Conservation (phyloP, 1,140 invertebrate species). For the Zophobas morio region DNA sequence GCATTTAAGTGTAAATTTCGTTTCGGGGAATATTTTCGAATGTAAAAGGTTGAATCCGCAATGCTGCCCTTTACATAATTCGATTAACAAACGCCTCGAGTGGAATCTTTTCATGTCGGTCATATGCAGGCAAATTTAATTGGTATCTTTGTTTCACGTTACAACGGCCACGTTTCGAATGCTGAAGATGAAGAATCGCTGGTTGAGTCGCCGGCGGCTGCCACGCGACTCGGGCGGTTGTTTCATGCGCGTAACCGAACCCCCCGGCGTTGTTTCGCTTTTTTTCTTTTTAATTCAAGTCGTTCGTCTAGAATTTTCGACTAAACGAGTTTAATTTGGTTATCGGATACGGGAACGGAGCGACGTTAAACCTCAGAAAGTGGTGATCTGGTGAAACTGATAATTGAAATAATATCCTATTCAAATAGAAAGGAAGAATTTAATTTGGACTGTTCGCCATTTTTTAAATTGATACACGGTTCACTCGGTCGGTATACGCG, state of each 20-base stretch:
- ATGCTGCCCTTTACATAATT: constrained; percentile 8
- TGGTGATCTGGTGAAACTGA: constrained; percentile 50
- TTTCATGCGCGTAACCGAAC: no score
- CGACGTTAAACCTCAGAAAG: constrained; percentile 41
- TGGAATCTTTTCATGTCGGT: constrained; percentile 35
- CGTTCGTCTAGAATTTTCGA: background rate
- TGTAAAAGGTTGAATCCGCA: constrained; percentile 13
- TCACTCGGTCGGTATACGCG: constrained; percentile 37
- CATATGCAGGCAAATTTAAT: constrained; percentile 37
- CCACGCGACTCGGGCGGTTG: no score
- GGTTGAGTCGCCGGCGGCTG: no score
- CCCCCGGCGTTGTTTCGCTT: background rate
- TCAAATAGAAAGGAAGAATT: constrained; percentile 60
- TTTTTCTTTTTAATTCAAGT: background rate
- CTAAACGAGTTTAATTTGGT: constrained; percentile 13
- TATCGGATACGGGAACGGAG: constrained; percentile 13
- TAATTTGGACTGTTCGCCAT: constrained; percentile 54
- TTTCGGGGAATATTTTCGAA: constrained; percentile 16
- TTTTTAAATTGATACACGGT: constrained; percentile 58
- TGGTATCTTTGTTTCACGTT: constrained; percentile 9
- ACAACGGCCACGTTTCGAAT: constrained; percentile 7
- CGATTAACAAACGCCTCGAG: constrained; percentile 25
- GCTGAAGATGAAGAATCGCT: no score
- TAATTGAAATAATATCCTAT: constrained; percentile 63
- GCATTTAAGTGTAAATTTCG: constrained; percentile 39